Conservation (phyloP, 2,797 vertebrate species). For the Amniataba percoides region DNA sequence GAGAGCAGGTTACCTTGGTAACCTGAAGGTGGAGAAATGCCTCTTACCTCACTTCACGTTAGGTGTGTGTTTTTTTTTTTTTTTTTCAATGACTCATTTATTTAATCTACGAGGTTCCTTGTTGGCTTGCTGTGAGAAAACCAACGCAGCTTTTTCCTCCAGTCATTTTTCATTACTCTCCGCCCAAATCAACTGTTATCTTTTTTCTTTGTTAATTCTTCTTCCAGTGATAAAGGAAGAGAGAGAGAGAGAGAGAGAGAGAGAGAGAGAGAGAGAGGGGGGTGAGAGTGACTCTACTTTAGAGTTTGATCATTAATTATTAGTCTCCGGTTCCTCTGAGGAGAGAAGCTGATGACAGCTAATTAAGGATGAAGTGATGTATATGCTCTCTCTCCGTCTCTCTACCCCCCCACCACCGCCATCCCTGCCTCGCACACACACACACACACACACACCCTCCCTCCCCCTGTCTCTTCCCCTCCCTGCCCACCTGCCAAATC, state of each 20-base stretch:
- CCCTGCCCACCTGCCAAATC: conserved; percentile 73
- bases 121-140: conserved; percentile 29
- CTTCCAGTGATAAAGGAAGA: conserved; percentile 41
- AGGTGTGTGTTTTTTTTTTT: neutral
- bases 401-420: neutral
- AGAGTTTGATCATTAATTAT: conserved; percentile 88
- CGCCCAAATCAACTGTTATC: conserved; percentile 55
- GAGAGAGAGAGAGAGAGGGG: conserved; percentile 41
- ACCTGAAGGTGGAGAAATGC: conserved; percentile 43
- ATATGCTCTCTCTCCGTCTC: conserved; percentile 60
- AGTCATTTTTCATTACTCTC: conserved; percentile 65
- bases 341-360: conserved; percentile 88
- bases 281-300: conserved; percentile 65
- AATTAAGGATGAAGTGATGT: conserved; percentile 87
- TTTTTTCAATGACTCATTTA: conserved; percentile 56
- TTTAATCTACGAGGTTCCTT: conserved; percentile 46
- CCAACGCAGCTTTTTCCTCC: conserved; percentile 37
- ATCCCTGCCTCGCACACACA: neutral
- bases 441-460: neutral
- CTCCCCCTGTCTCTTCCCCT: neutral
- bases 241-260: conserved; percentile 37
- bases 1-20: conserved; percentile 46
- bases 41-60: conserved; percentile 35
- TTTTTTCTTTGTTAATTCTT: conserved; percentile 59
- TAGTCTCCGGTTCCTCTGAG: conserved; percentile 84